Evolutionary conservation across 2,113 vertebrate genomes (phyloP), one percentile per base, ranked within the genome.

Genomic region (Elephas maximus): DNA sequence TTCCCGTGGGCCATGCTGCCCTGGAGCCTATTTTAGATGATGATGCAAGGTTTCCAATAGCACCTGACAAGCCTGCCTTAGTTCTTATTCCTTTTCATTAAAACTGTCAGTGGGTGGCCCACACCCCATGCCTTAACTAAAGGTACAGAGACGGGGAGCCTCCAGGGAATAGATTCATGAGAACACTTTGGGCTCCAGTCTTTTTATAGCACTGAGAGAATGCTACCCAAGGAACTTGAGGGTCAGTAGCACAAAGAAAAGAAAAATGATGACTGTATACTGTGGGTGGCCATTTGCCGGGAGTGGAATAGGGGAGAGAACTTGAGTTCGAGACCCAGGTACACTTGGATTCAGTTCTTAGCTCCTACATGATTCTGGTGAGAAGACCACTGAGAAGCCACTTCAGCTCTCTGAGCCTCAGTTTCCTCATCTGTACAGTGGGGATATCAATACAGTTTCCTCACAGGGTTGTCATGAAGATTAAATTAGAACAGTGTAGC

Each of bases 21-120:
- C 87, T 8, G 21, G 17, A 84, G 69, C 90, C 90, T 78, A 20
- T 87, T 94, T 94, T 83, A 83, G 71, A 45, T n/a, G 62, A n/a
- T 89, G 62, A 53, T 0, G 15, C 63, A 51, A 67, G 24, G 41
- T 30, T 87, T 80, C 81, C 91, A 57, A 63, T 2, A 48, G 85
- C 65, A 69, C 62, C 76, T 85, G 51, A 85, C 53, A 93, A 30
- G 0, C 85, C 8, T 45, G 62, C 26, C 57, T 90, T 57, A 2
- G 20, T 76, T 96, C 85, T 82, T 45, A 65, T 20, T 77, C 24
- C 45, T 17, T 82, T 82, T 74, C 80, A 84, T 92, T 91, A 79
- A 92, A 87, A 85, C 51, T 85, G 51, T 69, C 93, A 26, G 5
- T 12, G 57, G 88, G 85, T 92, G 53, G 63, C 17, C 71, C 57